Conservation (phyloP, 2,888 invertebrate genomes). For the Euphydryas editha region DNA sequence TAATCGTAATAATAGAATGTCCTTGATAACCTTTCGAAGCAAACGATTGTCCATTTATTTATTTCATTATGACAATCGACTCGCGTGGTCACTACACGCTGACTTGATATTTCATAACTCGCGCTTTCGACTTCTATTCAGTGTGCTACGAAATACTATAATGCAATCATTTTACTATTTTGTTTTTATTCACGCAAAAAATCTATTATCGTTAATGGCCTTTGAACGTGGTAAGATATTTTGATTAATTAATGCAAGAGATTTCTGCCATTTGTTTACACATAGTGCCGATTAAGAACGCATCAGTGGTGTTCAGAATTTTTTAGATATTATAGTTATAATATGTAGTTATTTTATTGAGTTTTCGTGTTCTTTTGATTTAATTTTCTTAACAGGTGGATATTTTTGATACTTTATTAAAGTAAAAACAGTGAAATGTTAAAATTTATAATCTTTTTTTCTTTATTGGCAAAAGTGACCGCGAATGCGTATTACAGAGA, state of each 20-base stretch:
- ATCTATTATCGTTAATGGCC: neutral
- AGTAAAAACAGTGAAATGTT: too few species aligned
- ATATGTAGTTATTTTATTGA: too few species aligned
- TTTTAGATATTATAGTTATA: too few species aligned
- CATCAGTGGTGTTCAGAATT: neutral
- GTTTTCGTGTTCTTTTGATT: too few species aligned
- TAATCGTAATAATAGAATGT: slow-evolving; percentile 6
- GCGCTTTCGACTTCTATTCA: slow-evolving; percentile 4
- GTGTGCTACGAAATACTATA: neutral
- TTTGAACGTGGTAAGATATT: neutral
- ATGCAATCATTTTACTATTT: slow-evolving; percentile 13
- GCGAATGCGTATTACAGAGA: neutral
- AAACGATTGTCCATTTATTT: neutral
- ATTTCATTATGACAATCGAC: slow-evolving; percentile 1
- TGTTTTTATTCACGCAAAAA: slow-evolving; percentile 7
- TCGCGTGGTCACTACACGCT: slow-evolving; percentile 9
- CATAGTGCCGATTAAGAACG: neutral
- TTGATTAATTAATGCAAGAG: slow-evolving; percentile 11
- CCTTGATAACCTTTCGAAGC: neutral
- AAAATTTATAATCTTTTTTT: neutral
- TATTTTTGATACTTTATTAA: too few species aligned
- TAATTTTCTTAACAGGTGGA: too few species aligned
- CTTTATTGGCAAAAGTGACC: neutral
- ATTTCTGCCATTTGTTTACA: neutral
- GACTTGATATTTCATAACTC: neutral